phyloP scores from a whole-genome alignment of 1,140 invertebrate species.

The Dreissena polymorpha region DNA sequence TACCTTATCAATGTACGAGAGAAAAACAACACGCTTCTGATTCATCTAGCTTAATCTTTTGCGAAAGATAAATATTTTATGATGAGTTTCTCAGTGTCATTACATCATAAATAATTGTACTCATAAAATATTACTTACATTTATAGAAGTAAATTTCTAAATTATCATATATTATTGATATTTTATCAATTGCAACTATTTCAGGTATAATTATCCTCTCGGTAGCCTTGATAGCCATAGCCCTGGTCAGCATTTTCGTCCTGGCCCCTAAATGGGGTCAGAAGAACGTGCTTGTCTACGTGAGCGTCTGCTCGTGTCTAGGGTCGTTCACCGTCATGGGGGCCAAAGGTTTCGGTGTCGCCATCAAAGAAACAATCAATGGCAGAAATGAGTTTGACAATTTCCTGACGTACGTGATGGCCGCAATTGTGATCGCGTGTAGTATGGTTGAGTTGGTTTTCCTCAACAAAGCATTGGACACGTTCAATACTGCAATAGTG shows the following conservation, averaged over 20 bases:
- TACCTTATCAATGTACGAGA: background rate
- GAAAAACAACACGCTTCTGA: background rate
- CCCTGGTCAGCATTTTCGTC: constrained; percentile 83
- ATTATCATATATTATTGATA: constrained; percentile 6
- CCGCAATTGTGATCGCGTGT: constrained; percentile 88
- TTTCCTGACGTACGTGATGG: constrained; percentile 88
- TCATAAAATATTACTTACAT: background rate
- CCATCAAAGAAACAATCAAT: constrained; percentile 88
- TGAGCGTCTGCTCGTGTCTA: constrained; percentile 93
- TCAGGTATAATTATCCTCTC: constrained; percentile 90
- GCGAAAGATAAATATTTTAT: too few species aligned
- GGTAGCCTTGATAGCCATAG: constrained; percentile 85
- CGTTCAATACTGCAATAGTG: constrained; percentile 96
- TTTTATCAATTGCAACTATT: constrained; percentile 65
- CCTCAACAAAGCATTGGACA: constrained; percentile 92
- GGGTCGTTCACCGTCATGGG: constrained; percentile 97
- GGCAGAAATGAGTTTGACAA: constrained; percentile 81
- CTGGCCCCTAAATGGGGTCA: constrained; percentile 86
- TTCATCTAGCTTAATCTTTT: too few species aligned
- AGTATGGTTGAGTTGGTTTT: constrained; percentile 93
- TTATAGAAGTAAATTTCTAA: background rate
- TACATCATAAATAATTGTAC: constrained; percentile 1
- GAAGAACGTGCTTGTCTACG: constrained; percentile 91
- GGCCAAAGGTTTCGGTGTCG: constrained; percentile 97
- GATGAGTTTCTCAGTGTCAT: background rate